Percentiles rank a stretch among this genome's conserved stretches.
phyloP scores from a whole-genome alignment of 1,140 invertebrate species.

The Lethrus apterus region DNA sequence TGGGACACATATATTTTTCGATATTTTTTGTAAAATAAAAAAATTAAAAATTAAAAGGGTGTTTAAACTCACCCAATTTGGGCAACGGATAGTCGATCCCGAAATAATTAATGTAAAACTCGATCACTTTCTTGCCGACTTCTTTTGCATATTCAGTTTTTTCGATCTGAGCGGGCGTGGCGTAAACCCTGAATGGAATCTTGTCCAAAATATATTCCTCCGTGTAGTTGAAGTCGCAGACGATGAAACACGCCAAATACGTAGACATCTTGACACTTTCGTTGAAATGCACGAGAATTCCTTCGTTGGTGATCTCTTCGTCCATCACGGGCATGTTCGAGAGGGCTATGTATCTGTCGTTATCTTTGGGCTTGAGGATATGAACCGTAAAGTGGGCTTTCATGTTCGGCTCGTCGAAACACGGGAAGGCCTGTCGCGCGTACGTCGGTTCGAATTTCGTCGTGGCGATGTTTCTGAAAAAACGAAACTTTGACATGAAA shows the following conservation, averaged over 20 bases:
- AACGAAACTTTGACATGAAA: constrained; percentile 13
- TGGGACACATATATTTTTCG: no score
- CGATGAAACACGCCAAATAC: constrained; percentile 83
- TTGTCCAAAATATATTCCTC: constrained; percentile 42
- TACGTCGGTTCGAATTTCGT: constrained; percentile 93
- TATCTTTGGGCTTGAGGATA: constrained; percentile 57
- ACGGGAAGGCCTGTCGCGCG: constrained; percentile 86
- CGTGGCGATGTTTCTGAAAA: constrained; percentile 67
- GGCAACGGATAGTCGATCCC: constrained; percentile 76
- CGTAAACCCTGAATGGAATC: constrained; percentile 64
- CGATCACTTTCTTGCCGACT: constrained; percentile 68
- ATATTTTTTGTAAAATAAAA: no score
- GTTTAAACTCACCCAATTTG: constrained; percentile 74
- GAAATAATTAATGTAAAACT: constrained; percentile 85
- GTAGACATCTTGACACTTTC: constrained; percentile 86
- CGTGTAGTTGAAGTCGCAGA: constrained; percentile 74
- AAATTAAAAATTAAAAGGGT: no score
- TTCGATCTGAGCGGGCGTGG: constrained; percentile 62
- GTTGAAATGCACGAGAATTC: constrained; percentile 56
- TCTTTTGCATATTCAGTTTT: constrained; percentile 75
- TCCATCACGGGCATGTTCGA: constrained; percentile 52
- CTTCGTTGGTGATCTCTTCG: constrained; percentile 26
- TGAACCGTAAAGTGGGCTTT: constrained; percentile 82
- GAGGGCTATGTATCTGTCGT: constrained; percentile 58
- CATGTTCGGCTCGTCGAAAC: constrained; percentile 91